These are phyloP conservation scores for Schlechtendalia chinensis DNA, from an alignment of 1,140 invertebrate genomes.

Conservation along the genomic window DNA sequence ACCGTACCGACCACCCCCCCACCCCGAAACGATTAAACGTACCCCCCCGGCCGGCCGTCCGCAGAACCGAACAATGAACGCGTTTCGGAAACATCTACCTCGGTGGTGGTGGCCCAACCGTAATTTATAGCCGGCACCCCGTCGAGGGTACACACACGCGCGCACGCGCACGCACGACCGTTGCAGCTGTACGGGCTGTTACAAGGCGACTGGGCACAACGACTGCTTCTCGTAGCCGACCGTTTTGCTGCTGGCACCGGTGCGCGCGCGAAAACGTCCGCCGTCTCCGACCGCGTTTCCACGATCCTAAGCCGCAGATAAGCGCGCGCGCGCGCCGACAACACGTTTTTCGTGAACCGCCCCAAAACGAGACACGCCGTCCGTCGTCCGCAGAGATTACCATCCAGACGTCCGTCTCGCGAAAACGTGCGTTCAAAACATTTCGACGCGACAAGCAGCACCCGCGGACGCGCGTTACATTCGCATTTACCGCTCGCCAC, in stretches of 20 bases:
- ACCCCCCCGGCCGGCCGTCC: background rate
- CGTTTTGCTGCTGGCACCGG: background rate
- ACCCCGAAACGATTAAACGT: conserved; percentile 47
- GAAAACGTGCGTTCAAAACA: too few species aligned
- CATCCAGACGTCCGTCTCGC: background rate
- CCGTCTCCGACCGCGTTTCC: background rate
- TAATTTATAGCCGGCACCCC: conserved; percentile 47
- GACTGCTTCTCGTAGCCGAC: background rate
- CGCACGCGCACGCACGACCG: background rate
- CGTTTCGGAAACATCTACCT: conserved; percentile 46
- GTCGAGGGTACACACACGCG: conserved; percentile 5
- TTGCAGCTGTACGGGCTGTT: background rate
- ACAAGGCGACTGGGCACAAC: background rate
- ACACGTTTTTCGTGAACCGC: background rate
- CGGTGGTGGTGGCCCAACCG: conserved; percentile 35
- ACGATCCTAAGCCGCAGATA: background rate
- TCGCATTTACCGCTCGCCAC: too few species aligned
- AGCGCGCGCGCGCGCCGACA: background rate
- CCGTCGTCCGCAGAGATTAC: background rate
- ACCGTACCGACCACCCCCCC: background rate
- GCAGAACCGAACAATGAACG: conserved; percentile 45
- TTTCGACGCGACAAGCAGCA: too few species aligned
- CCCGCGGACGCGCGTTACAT: too few species aligned
- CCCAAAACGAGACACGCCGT: too few species aligned
- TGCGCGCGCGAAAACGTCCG: background rate